A percentile compares a stretch with the other conserved stretches of the same genome.
phyloP scores from a whole-genome alignment of 1,140 invertebrate species.

The Yoshiicerus persimilis region DNA sequence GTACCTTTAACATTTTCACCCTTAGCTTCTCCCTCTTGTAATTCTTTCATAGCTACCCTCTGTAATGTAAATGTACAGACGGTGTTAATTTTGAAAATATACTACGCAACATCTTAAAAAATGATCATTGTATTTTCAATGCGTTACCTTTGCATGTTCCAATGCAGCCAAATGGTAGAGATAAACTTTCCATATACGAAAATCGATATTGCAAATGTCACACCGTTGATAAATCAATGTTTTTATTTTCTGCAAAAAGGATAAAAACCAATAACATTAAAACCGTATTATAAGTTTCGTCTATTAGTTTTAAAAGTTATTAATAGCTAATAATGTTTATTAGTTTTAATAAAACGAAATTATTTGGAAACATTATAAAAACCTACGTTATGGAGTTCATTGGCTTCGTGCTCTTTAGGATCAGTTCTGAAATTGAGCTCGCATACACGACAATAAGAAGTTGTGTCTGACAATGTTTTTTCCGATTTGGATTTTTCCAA shows the following conservation, averaged over 20 bases:
- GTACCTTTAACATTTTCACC: constrained; percentile 44
- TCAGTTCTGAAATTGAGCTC: constrained; percentile 48
- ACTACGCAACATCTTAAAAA: not conserved
- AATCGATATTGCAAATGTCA: constrained; percentile 46
- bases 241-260: constrained; percentile 43
- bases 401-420: constrained; percentile 46
- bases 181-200: constrained; percentile 49
- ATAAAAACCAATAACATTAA: not conserved
- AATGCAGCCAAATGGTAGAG: constrained; percentile 45
- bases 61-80: not conserved
- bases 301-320: too few relatives aligned
- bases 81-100: not conserved
- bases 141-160: constrained; percentile 45
- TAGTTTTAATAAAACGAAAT: too few relatives aligned
- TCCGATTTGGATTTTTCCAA: constrained; percentile 42
- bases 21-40: constrained; percentile 37
- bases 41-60: constrained; percentile 45
- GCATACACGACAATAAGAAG: constrained; percentile 46
- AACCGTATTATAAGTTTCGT: not conserved
- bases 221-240: constrained; percentile 40
- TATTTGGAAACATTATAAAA: not conserved
- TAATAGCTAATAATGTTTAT: too few relatives aligned
- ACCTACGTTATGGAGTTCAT: constrained; percentile 46
- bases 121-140: not conserved
- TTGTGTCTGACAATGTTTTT: constrained; percentile 44